These are phyloP conservation scores for Lagodon rhomboides DNA, from an alignment of 2,797 vertebrate genomes.

Conservation along the genomic window DNA sequence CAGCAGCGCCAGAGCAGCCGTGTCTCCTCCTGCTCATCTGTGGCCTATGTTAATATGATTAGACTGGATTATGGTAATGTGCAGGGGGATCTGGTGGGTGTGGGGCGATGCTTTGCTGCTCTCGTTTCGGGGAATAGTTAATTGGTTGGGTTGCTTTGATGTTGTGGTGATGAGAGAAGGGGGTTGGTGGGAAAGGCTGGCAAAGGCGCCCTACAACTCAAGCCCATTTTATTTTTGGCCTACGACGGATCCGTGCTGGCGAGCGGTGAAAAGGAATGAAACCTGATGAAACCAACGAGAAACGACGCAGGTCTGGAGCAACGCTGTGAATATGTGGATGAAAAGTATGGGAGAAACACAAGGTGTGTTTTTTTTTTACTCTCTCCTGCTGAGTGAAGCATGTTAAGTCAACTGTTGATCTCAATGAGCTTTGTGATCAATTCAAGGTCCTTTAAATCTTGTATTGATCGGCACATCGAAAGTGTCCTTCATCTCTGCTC, in stretches of 20 bases:
- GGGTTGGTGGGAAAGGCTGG: slow-evolving; percentile 69
- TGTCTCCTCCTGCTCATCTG: slow-evolving; percentile 78
- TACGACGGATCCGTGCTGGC: slow-evolving; percentile 64
- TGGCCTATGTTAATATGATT: slow-evolving; percentile 84
- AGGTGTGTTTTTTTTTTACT: not conserved
- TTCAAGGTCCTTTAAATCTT: not conserved
- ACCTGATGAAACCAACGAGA: slow-evolving; percentile 68
- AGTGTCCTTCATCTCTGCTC: not conserved
- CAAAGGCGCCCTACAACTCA: slow-evolving; percentile 62
- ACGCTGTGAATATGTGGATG: slow-evolving; percentile 21
- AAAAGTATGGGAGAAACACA: not conserved
- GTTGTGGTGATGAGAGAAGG: slow-evolving; percentile 72
- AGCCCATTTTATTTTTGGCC: slow-evolving; percentile 75
- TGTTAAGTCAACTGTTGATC: slow-evolving; percentile 7
- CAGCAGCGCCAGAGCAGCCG: slow-evolving; percentile 50
- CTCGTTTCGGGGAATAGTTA: slow-evolving; percentile 83
- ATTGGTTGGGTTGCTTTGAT: slow-evolving; percentile 87
- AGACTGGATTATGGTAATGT: slow-evolving; percentile 88
- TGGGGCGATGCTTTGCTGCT: slow-evolving; percentile 74
- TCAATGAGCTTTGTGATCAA: not conserved
- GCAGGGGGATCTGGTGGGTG: slow-evolving; percentile 73
- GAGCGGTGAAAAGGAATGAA: slow-evolving; percentile 59
- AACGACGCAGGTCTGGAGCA: slow-evolving; percentile 45
- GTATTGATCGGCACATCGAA: not conserved
- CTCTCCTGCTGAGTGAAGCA: slow-evolving; percentile 9